Base-by-base conservation (phyloP, 2,888 invertebrate genomes). In the Ochlodes sylvanus region DNA sequence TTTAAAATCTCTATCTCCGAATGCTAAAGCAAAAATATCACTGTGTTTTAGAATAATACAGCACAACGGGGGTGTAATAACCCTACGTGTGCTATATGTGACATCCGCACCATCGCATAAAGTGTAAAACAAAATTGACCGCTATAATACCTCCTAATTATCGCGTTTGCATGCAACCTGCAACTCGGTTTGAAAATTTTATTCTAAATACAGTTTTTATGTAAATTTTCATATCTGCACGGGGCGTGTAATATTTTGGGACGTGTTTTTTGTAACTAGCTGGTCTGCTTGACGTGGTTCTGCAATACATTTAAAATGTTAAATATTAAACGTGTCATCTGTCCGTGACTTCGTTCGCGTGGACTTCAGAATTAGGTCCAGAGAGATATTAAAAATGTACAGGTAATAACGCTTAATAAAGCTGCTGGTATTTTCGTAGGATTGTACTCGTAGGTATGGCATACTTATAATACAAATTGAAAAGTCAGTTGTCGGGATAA, bases 41-140 rank as follows among this genome's bases (percentile, higher is more conserved):
- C 10, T 12, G 44, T 38, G 44, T 47, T 87, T 85, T 88, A 81
- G 81, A 80, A 77, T 79, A 78, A 78, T 77, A 79, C 74, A 80
- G 79, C 79, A 83, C 78, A 82, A 83, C 80, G 74, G 75, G 77
- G 77, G 76, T 77, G 81, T 80, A 78, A 79, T 79, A 80, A 80
- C 75, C 73, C 72, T 73, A 78, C 77, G 80, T 77, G 79, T 71
- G 69, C 68, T 71, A 68, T 70, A 68, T 65, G 63, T 62, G 62
- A 62, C 70, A 70, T 71, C 70, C 69, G 67, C 34, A 67, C 47
- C 69, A 55, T 71, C 73, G 71, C 75, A 70, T 54, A 69, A 67
- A 50, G 62, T 63, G 71, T 71, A 63, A 70, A 72, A 74, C 73
- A 73, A 76, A 74, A 76, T 73, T 73, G 73, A 72, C 75, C 73